phyloP scores from a whole-genome alignment of 2,113 vertebrate genomes.

The Gadus macrocephalus region DNA sequence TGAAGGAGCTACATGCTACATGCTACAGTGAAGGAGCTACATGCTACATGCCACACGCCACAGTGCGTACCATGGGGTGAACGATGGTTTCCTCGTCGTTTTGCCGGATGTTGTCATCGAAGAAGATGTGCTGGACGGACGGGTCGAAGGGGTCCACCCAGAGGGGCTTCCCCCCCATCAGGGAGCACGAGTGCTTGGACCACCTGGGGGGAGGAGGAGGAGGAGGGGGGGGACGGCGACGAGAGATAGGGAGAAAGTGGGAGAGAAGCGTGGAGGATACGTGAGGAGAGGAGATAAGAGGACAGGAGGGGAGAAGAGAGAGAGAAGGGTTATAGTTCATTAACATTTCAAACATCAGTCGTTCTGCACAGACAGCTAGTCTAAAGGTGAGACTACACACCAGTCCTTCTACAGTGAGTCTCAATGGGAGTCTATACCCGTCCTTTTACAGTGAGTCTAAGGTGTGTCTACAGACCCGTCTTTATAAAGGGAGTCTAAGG shows the following conservation, averaged over 20 bases:
- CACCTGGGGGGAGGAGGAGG: conserved; percentile 70
- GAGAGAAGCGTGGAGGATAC: neutral
- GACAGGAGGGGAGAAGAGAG: neutral
- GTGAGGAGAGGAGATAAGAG: neutral
- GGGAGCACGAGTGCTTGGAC: conserved; percentile 74
- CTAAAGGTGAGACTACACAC: no score
- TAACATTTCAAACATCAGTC: no score
- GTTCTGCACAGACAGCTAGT: no score
- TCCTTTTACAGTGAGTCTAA: no score
- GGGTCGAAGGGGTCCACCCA: conserved; percentile 84
- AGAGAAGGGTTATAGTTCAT: neutral
- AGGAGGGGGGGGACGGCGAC: neutral
- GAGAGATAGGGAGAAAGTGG: neutral
- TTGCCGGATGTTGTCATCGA: conserved; percentile 87
- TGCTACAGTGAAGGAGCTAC: neutral
- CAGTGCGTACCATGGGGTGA: conserved; percentile 72
- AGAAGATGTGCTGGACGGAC: conserved; percentile 81
- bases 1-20: neutral
- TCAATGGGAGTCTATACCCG: no score
- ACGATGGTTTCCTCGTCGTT: conserved; percentile 79
- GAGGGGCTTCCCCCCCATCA: conserved; percentile 81
- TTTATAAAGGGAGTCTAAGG: no score
- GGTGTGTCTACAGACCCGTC: no score
- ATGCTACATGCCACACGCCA: neutral
- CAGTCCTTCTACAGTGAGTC: no score